These are phyloP conservation scores for Xiphophorus maculatus DNA, from an alignment of 2,113 vertebrate species.

Conservation along the genomic window DNA sequence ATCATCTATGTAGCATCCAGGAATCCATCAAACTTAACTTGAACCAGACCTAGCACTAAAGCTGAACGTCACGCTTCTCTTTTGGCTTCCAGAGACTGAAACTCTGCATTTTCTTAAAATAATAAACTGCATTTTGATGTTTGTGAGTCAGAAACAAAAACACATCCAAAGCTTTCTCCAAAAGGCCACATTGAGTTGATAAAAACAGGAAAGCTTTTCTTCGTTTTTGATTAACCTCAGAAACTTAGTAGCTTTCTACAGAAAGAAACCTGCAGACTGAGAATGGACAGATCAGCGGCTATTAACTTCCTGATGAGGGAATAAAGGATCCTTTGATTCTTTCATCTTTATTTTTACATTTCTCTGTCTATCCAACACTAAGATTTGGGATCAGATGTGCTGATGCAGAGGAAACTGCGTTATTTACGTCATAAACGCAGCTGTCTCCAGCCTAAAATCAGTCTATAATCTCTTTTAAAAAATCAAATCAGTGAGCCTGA, in stretches of 20 bases:
- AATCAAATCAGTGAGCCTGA: conserved; percentile 1
- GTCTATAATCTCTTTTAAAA: background rate
- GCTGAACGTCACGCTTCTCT: background rate
- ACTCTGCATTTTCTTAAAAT: background rate
- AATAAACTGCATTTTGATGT: background rate
- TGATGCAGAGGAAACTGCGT: conserved; percentile 27
- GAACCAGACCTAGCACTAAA: background rate
- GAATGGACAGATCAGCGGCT: conserved; percentile 17
- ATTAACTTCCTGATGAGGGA: conserved; percentile 18
- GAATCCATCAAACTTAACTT: background rate
- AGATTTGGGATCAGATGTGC: conserved; percentile 36
- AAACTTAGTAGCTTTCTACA: conserved; percentile 12
- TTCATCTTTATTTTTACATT: conserved; percentile 15
- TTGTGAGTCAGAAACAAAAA: background rate
- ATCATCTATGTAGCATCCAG: too few relatives aligned
- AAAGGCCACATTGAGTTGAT: conserved; percentile 14
- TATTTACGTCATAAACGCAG: conserved; percentile 16
- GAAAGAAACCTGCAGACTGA: conserved; percentile 17
- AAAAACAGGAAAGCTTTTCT: conserved; percentile 19
- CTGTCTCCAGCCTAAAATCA: conserved; percentile 20
- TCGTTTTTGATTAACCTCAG: background rate
- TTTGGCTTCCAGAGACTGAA: background rate
- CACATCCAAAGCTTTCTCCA: background rate
- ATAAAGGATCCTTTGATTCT: conserved; percentile 23
- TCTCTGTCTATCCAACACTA: conserved; percentile 19